Evolutionary conservation across 2,113 vertebrate genomes (phyloP), one percentile per base, ranked within the genome.

Genomic region (Megatriorchis doriae): DNA sequence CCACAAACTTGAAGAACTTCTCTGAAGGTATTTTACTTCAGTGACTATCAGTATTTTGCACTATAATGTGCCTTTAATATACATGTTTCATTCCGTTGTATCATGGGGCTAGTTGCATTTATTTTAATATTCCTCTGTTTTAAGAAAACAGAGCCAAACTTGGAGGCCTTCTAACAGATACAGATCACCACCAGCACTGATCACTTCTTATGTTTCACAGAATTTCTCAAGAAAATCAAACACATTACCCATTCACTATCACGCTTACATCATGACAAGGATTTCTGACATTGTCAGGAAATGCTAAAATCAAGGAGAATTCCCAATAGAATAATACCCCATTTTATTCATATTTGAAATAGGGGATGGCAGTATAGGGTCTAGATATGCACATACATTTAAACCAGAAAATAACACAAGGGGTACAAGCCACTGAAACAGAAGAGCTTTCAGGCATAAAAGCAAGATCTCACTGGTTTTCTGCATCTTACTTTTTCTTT

Each of bases 241-340:
- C 18, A 40, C 8, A 4, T 53, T 20, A n/a, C 10, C 36, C 62
- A n/a, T 13, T 25, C 8, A 2, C 16, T 18, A 25, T 5, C 26
- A 15, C 5, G 18, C n/a, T 31, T 23, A 6, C n/a, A n/a, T 12
- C 1, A 1, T 11, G 27, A 36, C 0, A 12, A 79, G 21, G 31
- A 48, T 26, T 85, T 75, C 62, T 50, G 48, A n/a, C 3, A 2
- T 3, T 29, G 55, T 10, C 34, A 47, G 56, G 25, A 63, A 71
- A 23, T 23, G 40, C 73, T 55, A 47, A 72, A 55, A 61, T 34
- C 45, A 84, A 79, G 45, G 21, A 71, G 72, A 84, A 65, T 29
- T 53, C 40, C 36, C 77, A 59, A 25, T 9, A 53, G 9, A 58
- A 4, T 10, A 75, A 40, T 16, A 47, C 38, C 48, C 68, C 22